A percentile compares a stretch with the other conserved stretches of the same genome.
Evolutionary conservation across 2,113 vertebrate species (phyloP).

Genomic region (Oriolus oriolus): DNA sequence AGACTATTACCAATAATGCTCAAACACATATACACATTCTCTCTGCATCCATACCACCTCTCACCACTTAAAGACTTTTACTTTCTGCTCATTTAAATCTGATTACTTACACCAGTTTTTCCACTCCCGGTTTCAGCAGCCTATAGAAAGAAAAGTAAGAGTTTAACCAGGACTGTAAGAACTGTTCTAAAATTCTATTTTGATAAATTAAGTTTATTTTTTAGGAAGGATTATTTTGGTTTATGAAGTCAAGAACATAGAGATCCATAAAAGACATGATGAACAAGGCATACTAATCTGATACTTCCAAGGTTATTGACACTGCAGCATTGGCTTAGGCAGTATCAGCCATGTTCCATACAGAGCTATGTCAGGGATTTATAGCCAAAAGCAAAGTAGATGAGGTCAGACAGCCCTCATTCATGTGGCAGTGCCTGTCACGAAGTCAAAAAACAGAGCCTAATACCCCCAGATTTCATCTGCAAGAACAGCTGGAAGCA

Average conservation of each 20-base stretch:
- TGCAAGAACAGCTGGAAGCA: background rate
- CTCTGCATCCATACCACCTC: background rate
- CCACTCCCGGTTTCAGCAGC: conserved; percentile 98
- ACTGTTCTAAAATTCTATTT: background rate
- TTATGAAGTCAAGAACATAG: background rate
- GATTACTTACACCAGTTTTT: conserved; percentile 93
- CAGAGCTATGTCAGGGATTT: background rate
- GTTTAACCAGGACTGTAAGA: background rate
- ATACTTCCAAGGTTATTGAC: background rate
- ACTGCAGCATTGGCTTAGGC: background rate
- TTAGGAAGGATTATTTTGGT: background rate
- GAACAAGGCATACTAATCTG: background rate
- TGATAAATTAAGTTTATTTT: background rate
- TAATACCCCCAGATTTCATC: background rate
- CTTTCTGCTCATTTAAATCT: background rate
- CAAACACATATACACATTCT: background rate
- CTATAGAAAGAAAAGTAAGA: conserved; percentile 58
- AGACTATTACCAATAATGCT: background rate
- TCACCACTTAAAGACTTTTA: background rate
- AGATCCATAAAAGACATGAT: background rate
- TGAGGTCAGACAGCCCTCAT: background rate
- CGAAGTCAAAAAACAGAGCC: background rate
- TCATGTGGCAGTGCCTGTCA: background rate
- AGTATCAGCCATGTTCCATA: background rate
- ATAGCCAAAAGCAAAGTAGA: background rate